Evolutionary conservation across 2,797 vertebrate species (phyloP).

Genomic region (Microctenopoma steveboyesi): DNA sequence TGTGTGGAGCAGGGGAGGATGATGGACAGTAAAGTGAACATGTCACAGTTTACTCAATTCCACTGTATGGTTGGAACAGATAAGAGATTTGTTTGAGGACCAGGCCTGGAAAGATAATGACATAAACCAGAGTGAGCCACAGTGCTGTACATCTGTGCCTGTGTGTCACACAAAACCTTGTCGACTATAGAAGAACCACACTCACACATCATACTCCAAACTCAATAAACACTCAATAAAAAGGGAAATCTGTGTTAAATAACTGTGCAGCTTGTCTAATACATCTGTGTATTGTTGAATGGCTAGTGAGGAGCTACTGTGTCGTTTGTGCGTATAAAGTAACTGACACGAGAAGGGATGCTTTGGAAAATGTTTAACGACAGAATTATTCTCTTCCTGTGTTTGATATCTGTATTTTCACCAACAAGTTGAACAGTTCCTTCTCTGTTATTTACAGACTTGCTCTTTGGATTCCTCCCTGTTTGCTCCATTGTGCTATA

Average conservation of each 20-base stretch:
- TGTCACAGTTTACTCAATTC: slow-evolving; percentile 49
- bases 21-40: slow-evolving; percentile 58
- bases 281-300: slow-evolving; percentile 44
- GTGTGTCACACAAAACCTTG: slow-evolving; percentile 8
- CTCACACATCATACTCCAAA: slow-evolving; percentile 36
- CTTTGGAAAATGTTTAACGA: slow-evolving; percentile 49
- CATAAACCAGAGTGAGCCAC: slow-evolving; percentile 9
- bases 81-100: slow-evolving; percentile 18
- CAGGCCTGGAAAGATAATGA: slow-evolving; percentile 24
- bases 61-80: slow-evolving; percentile 36
- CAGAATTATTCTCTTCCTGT: slow-evolving; percentile 7
- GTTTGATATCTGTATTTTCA: slow-evolving; percentile 26
- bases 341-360: slow-evolving; percentile 38
- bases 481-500: neutral
- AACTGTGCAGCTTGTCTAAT: slow-evolving; percentile 43
- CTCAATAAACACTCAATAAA: slow-evolving; percentile 43
- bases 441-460: slow-evolving; percentile 14
- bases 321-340: slow-evolving; percentile 28
- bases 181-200: slow-evolving; percentile 22
- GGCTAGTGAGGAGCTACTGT: slow-evolving; percentile 49
- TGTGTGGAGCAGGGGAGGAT: slow-evolving; percentile 32
- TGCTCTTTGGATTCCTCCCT: neutral
- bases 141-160: slow-evolving; percentile 37
- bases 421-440: slow-evolving; percentile 26
- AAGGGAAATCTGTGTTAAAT: slow-evolving; percentile 50